Base-by-base conservation (phyloP, 2,113 vertebrate genomes). In the Aphelocoma coerulescens region DNA sequence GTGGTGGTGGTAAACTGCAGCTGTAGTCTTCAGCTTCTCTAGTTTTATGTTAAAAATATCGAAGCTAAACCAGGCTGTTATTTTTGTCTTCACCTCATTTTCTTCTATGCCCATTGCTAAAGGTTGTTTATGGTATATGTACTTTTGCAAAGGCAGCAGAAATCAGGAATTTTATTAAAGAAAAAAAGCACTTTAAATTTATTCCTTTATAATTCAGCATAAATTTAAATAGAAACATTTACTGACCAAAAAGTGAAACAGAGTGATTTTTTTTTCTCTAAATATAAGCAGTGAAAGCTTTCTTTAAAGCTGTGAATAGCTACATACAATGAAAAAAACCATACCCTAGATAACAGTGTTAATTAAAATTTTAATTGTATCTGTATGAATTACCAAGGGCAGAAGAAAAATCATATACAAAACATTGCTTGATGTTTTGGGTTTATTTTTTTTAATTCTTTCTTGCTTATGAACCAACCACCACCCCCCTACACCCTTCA, bases 281-380 rank as follows among this genome's bases (percentile, higher is more conserved):
- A 78, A 52, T 87, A 65, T 37, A 82, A 54, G 19, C 55, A 41
- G 11, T 17, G 39, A 78, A 67, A 63, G 21, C 30, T 78, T 96
- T 83, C 51, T 96, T 96, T 66, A 39, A 92, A 94, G 27, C 68
- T 69, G 27, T 68, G 57, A 72, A 65, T 48, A 94, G 65, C 41
- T 73, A 30, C 3, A 23, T 46, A 35, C 11, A 81, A 37, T 48
- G 33, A 88, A 95, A 96, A 80, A 84, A 76, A 39, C 14, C 22
- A 16, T 67, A 72, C 23, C 24, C 20, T 59, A 90, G 72, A 96
- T 89, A 96, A 59, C 17, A 57, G 13, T n/a, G 37, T 91, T 97
- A 97, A 91, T 91, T 94, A 95, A 91, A 96, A 66, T 77, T 96
- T 89, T 93, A 85, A 97, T 89, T 97, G 37, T 82, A 88, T 93